These are phyloP conservation scores for Muntiacus muntjak DNA, from an alignment of 2,113 vertebrate species.

Conservation along the genomic window DNA sequence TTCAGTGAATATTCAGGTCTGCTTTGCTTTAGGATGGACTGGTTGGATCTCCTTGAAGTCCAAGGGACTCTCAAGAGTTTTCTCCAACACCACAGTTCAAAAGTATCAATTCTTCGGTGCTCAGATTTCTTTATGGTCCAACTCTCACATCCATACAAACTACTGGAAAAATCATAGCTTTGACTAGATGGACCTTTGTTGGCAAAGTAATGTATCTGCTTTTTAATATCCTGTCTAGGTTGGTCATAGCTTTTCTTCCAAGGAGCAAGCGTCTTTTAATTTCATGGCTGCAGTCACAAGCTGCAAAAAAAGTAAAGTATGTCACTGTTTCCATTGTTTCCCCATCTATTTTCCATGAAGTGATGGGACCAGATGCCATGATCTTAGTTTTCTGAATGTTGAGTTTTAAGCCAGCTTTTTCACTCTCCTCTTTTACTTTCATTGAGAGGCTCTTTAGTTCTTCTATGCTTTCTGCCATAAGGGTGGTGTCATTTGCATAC, in stretches of 20 bases:
- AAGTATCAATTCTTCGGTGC: neutral
- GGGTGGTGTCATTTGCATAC: accelerated
- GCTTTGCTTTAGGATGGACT: neutral
- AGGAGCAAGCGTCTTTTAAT: neutral
- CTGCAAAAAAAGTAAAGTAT: neutral
- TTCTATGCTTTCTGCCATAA: neutral
- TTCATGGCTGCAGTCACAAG: neutral
- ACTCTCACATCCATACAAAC: neutral
- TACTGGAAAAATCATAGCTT: neutral
- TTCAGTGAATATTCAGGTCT: neutral
- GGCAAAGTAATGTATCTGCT: neutral
- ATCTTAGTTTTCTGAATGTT: neutral
- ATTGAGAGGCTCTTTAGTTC: neutral
- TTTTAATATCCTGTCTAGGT: neutral
- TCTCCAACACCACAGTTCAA: neutral
- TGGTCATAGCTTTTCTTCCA: neutral
- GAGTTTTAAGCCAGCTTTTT: neutral
- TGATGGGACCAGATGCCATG: neutral
- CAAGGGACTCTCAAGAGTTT: neutral
- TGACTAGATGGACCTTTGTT: neutral
- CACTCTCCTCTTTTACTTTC: neutral
- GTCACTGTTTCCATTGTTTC: neutral
- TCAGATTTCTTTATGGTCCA: neutral
- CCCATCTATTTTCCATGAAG: neutral
- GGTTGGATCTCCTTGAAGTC: neutral